These are phyloP conservation scores for Acinonyx jubatus DNA, from an alignment of 2,113 vertebrate species.

Conservation along the genomic window DNA sequence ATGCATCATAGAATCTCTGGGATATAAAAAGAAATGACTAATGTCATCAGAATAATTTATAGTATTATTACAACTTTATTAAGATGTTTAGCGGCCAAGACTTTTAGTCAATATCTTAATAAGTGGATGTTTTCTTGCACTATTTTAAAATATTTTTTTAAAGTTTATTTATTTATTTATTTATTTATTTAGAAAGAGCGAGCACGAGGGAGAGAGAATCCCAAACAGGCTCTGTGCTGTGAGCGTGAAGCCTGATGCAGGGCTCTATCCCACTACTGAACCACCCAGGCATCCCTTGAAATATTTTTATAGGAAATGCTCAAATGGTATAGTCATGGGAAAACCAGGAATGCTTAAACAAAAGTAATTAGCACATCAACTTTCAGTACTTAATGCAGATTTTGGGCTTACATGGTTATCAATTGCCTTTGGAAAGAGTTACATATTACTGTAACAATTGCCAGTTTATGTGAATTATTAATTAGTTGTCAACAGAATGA, in stretches of 20 bases:
- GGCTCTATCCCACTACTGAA: too few species aligned
- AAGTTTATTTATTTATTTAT: too few species aligned
- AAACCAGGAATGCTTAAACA: neutral
- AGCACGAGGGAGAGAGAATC: too few species aligned
- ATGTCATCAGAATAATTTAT: neutral
- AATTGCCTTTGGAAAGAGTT: neutral
- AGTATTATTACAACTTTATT: neutral
- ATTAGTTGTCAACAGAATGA: neutral
- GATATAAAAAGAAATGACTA: constrained; percentile 16
- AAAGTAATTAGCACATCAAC: neutral
- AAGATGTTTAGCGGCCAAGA: neutral
- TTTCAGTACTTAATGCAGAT: neutral
- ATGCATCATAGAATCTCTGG: neutral
- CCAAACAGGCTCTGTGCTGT: too few species aligned
- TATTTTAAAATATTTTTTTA: neutral
- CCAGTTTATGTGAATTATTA: neutral
- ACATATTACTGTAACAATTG: neutral
- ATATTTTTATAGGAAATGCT: neutral
- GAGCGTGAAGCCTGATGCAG: too few species aligned
- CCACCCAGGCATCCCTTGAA: neutral
- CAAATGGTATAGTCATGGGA: neutral
- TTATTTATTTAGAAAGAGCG: too few species aligned
- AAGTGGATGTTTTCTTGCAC: neutral
- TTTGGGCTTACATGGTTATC: neutral
- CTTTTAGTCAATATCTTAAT: neutral